Evolutionary conservation across 2,113 vertebrate genomes (phyloP).

Genomic region (Gallinago undulata): DNA sequence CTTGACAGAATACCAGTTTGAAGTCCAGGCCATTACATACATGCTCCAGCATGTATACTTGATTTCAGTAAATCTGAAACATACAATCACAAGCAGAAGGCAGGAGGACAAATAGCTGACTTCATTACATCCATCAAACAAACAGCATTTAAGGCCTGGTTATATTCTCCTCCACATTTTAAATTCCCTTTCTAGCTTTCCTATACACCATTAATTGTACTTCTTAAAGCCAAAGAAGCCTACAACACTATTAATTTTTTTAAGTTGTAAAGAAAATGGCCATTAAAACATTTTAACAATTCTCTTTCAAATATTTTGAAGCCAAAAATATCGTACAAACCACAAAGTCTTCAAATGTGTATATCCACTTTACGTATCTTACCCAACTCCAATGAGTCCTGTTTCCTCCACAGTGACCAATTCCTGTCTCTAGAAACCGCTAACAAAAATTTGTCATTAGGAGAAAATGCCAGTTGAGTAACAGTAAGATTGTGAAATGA

Average conservation of each 20-base stretch:
- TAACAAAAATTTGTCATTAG: slow-evolving; percentile 84
- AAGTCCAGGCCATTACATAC: not conserved
- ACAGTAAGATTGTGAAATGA: slow-evolving; percentile 91
- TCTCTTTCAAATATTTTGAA: not conserved
- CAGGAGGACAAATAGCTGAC: not conserved
- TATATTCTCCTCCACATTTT: not conserved
- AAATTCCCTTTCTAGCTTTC: not conserved
- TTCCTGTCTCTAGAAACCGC: slow-evolving; percentile 95
- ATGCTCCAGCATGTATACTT: not conserved
- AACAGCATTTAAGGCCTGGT: not conserved
- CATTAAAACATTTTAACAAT: not conserved
- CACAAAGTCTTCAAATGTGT: not conserved
- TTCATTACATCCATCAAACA: not conserved
- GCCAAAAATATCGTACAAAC: not conserved
- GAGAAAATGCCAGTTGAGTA: slow-evolving; percentile 96
- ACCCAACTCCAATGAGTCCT: slow-evolving; percentile 70
- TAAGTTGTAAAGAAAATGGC: not conserved
- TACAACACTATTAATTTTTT: not conserved
- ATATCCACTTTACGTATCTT: not conserved
- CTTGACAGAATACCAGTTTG: not conserved
- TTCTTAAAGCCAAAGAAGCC: not conserved
- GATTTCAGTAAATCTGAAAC: not conserved
- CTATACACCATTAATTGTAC: not conserved
- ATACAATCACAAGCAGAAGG: not conserved
- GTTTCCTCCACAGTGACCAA: slow-evolving; percentile 92